A percentile compares a stretch with the other conserved stretches of the same genome.
Conservation (phyloP, 2,113 vertebrate genomes). For the Alligator sinensis region DNA sequence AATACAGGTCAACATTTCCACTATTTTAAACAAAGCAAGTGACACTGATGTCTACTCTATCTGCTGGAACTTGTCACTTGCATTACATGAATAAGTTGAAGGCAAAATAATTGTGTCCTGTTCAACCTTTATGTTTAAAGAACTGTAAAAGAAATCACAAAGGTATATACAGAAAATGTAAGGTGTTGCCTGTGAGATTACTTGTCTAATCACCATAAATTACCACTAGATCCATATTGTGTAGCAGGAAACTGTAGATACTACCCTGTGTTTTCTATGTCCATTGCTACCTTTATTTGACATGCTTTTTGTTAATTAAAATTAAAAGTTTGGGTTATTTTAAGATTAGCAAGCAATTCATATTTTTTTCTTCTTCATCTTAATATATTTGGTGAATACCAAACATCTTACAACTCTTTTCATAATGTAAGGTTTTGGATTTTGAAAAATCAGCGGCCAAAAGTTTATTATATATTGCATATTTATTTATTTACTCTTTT, state of each 20-base stretch:
- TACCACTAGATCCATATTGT: background rate
- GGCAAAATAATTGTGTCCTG: slow-evolving; percentile 53
- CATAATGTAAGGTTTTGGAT: background rate
- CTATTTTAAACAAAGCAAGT: slow-evolving; percentile 42
- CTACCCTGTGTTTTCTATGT: background rate
- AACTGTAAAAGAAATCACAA: slow-evolving; percentile 42
- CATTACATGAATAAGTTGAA: slow-evolving; percentile 42
- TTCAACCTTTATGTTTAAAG: slow-evolving; percentile 63
- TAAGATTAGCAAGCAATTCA: background rate
- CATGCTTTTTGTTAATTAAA: slow-evolving; percentile 9
- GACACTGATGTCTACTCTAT: slow-evolving; percentile 11
- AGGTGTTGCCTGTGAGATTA: slow-evolving; percentile 30
- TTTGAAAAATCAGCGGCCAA: background rate
- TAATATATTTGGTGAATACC: background rate
- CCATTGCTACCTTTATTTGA: background rate
- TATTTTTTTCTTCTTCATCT: background rate
- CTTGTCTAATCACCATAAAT: slow-evolving; percentile 46
- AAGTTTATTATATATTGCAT: background rate
- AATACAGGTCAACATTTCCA: slow-evolving; percentile 40
- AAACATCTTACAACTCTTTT: background rate
- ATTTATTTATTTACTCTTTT: too few species aligned
- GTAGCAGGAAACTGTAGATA: background rate
- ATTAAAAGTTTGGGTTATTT: slow-evolving; percentile 5
- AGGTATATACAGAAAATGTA: slow-evolving; percentile 25
- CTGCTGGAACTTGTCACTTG: slow-evolving; percentile 52